Evolutionary conservation across 2,797 vertebrate species (phyloP), one percentile per base, ranked within the genome.

Genomic region (Nannoperca australis): DNA sequence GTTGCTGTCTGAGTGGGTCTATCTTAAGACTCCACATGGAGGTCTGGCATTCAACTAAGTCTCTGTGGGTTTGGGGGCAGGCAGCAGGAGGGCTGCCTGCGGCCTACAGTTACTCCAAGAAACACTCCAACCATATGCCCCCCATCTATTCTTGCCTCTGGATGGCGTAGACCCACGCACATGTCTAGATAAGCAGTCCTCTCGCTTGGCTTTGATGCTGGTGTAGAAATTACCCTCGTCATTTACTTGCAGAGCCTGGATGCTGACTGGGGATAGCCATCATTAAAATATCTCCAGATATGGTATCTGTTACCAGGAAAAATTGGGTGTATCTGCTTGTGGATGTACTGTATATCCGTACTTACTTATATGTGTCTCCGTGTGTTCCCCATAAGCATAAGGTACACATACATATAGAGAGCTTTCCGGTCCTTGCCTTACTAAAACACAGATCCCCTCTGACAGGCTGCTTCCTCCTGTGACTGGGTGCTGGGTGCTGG

Each of bases 21-120:
- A 94, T 94, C 93, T 95, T 93, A 94, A 93, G 93, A 93, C 89
- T 92, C 91, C 90, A 91, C 93, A 94, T 91, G 92, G 92, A 93
- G 91, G 90, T 92, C 91, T 95, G 93, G 93, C 93, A 95, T 95
- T 93, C 94, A 86, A 85, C 88, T 82, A 84, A 91, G 84, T 92
- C 92, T 91, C 92, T 71, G 74, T 80, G 91, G 93, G 89, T 93
- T 88, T 89, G 71, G 84, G 89, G 89, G 87, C 77, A 81, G 76
- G 87, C 80, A 91, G 89, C 79, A 53, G 83, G 86, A 91, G 85
- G 87, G 83, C 80, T 91, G 90, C 90, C 82, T 90, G 86, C 90
- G 88, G 92, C 90, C 86, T 88, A 89, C 80, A 87, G 90, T 93
- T 87, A 91, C 92, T 87, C 80, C 76, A 79, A 83, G 87, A 90